phyloP scores from a whole-genome alignment of 1,140 invertebrate species.

The Cyrtorhinus lividipennis region DNA sequence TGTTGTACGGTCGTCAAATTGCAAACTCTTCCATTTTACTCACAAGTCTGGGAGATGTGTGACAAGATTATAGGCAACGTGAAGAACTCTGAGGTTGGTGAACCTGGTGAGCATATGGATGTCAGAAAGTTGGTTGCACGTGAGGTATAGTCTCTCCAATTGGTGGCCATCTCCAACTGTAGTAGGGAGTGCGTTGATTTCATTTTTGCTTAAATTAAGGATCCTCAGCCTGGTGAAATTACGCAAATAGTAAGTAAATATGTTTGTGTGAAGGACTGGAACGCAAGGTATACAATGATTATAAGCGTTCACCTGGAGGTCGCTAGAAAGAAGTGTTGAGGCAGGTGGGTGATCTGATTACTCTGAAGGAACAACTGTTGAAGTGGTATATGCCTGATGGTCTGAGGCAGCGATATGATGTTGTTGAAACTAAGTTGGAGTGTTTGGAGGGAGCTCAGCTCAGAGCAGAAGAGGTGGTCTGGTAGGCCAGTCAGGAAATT shows the following conservation, averaged over 20 bases:
- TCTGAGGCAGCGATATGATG: slow-evolving; percentile 49
- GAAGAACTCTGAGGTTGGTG: slow-evolving; percentile 47
- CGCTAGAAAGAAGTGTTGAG: slow-evolving; percentile 57
- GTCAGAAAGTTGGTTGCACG: slow-evolving; percentile 61
- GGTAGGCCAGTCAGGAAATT: slow-evolving; percentile 52
- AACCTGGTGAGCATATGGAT: slow-evolving; percentile 50
- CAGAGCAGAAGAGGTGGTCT: slow-evolving; percentile 54
- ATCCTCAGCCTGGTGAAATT: slow-evolving; percentile 42
- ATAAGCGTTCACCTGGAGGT: slow-evolving; percentile 43
- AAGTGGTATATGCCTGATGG: slow-evolving; percentile 44
- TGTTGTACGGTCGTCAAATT: no score
- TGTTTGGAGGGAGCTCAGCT: slow-evolving; percentile 49
- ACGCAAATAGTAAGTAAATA: slow-evolving; percentile 3
- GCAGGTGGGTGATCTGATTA: slow-evolving; percentile 54
- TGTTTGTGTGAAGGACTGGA: background rate
- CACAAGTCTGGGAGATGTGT: slow-evolving; percentile 53
- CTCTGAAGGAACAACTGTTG: slow-evolving; percentile 59
- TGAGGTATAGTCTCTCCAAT: slow-evolving; percentile 57
- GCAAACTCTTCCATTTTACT: no score
- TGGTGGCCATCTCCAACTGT: slow-evolving; percentile 37
- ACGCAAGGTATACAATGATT: no score
- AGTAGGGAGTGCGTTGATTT: slow-evolving; percentile 48
- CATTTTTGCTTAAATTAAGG: slow-evolving; percentile 64
- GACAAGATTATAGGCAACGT: slow-evolving; percentile 63
- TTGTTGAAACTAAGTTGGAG: slow-evolving; percentile 62